Evolutionary conservation across 2,797 vertebrate species (phyloP).

Genomic region (Cyclopterus lumpus): DNA sequence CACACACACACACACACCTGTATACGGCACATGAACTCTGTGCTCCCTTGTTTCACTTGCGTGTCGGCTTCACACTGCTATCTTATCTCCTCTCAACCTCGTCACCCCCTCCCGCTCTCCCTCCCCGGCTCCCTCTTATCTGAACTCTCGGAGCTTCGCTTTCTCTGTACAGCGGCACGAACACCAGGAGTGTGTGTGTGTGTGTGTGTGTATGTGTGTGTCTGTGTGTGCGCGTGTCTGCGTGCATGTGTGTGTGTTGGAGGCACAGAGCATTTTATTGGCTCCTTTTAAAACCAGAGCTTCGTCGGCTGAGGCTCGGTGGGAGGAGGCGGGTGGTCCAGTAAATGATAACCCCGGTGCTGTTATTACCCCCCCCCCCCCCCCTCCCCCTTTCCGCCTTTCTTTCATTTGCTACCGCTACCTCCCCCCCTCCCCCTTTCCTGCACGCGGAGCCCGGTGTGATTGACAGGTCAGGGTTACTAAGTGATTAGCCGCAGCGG

Average conservation of each 20-base stretch:
- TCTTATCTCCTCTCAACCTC: slow-evolving; percentile 62
- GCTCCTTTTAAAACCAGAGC: slow-evolving; percentile 63
- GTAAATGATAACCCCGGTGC: slow-evolving; percentile 75
- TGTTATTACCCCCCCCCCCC: slow-evolving; percentile 55
- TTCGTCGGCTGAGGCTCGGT: slow-evolving; percentile 57
- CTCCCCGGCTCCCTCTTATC: slow-evolving; percentile 62
- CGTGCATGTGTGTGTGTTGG: slow-evolving; percentile 14
- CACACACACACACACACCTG: slow-evolving; percentile 31
- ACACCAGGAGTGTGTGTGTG: slow-evolving; percentile 23
- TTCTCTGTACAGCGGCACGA: slow-evolving; percentile 31
- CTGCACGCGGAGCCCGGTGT: slow-evolving; percentile 49
- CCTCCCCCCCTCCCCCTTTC: neutral
- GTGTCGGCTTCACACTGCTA: slow-evolving; percentile 58
- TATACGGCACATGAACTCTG: slow-evolving; percentile 18
- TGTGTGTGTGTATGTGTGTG: slow-evolving; percentile 24
- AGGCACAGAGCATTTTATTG: slow-evolving; percentile 67
- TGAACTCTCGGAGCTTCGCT: slow-evolving; percentile 58
- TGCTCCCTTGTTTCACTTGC: slow-evolving; percentile 57
- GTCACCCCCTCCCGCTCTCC: slow-evolving; percentile 32
- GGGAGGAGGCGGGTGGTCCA: slow-evolving; percentile 67
- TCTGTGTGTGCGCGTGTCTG: slow-evolving; percentile 24
- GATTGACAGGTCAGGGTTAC: slow-evolving; percentile 84
- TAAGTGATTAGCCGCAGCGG: slow-evolving; percentile 84
- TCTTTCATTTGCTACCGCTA: slow-evolving; percentile 18
- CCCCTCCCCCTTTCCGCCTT: neutral